Evolutionary conservation across 2,113 vertebrate species (phyloP).

Genomic region (Ifrita kowaldi): DNA sequence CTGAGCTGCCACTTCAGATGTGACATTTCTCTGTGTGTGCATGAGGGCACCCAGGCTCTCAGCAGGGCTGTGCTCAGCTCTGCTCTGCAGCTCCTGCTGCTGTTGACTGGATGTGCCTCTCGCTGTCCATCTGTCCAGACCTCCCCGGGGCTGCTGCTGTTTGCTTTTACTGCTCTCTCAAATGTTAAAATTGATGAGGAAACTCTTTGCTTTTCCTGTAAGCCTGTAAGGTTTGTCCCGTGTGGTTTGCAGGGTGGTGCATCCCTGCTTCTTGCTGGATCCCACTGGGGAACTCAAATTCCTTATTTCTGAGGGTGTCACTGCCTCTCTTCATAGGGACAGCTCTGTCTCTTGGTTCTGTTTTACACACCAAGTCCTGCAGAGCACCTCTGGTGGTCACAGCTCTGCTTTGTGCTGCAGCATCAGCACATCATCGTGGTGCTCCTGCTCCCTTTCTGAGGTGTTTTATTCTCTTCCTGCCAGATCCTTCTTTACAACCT

Average conservation of each 20-base stretch:
- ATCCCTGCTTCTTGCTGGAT: background rate
- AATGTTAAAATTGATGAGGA: background rate
- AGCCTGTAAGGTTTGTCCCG: background rate
- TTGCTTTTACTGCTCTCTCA: background rate
- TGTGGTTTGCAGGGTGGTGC: background rate
- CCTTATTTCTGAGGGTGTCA: background rate
- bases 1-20: constrained; percentile 4
- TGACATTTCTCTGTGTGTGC: background rate
- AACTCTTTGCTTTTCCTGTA: background rate
- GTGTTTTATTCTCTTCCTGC: background rate
- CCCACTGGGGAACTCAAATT: background rate
- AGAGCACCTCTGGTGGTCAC: background rate
- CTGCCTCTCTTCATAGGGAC: background rate
- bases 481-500: constrained; percentile 91
- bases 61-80: background rate
- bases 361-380: background rate
- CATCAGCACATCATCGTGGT: accelerated
- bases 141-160: background rate
- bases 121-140: background rate
- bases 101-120: background rate
- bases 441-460: background rate
- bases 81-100: background rate
- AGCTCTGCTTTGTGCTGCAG: background rate
- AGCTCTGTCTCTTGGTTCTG: background rate
- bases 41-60: background rate